Evolutionary conservation across 2,797 vertebrate genomes (phyloP), one percentile per base, ranked within the genome.

Genomic region (Danio tinwini): DNA sequence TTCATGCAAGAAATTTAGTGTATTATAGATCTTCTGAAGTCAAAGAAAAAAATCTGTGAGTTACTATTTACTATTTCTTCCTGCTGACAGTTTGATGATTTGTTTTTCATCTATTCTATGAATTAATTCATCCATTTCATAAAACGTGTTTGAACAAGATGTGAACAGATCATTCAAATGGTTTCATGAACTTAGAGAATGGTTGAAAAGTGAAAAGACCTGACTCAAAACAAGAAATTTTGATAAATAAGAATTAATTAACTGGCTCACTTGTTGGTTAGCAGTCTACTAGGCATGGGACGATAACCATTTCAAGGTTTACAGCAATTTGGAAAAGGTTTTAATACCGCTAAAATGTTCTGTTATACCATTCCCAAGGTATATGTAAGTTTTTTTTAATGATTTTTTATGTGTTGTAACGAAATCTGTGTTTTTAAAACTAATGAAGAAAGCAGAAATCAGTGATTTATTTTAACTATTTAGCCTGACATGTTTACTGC

Each of bases 211-310:
- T n/a, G n/a, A n/a, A 29, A 29, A 67, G 13, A 29, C 29, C 13
- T 67, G 45, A 49, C 13, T 47, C 44, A 13, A 67, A 67, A 67
- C 17, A 29, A 29, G 29, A 29, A 29, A 29, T 29, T 49, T 59
- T 62, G 59, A 62, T 29, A 62, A 62, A 42, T 42, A 19, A 29
- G 64, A 67, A 49, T 9, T 7, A 16, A 12, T 12, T 8, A 67
- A 67, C 7, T 47, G 64, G 19, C 64, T 67, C 44, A 47, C 45
- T 67, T 19, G 49, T 49, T 13, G 17, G 44, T 67, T 49, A 49
- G 16, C 13, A 16, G 45, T 1, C 13, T 13, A 21, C 19, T n/a
- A 29, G 29, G 29, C 29, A 29, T 29, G 3, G 29, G 3, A 29
- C 3, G 29, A 29, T 29, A 29, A 29, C 29, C 29, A 29, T 29